Percentiles rank a stretch among this genome's conserved stretches.
Conservation (phyloP, 2,113 vertebrate genomes). For the Euleptes europaea region DNA sequence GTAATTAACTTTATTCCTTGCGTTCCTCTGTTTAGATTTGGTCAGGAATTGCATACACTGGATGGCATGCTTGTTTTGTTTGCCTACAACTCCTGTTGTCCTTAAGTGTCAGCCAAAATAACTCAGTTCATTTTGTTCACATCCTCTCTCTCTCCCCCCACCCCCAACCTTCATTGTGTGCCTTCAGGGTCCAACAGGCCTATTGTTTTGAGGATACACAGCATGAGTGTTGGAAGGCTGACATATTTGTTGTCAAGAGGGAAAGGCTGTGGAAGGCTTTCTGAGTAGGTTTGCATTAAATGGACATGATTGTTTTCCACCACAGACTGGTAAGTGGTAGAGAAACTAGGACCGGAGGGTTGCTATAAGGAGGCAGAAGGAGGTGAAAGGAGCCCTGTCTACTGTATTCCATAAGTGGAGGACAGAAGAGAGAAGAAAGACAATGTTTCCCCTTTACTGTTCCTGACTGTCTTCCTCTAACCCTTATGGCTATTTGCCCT, state of each 20-base stretch:
- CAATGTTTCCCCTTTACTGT: no score
- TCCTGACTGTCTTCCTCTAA: no score
- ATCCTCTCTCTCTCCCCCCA: rapidly evolving
- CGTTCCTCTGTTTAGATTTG: constrained; percentile 39
- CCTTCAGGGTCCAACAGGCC: background rate
- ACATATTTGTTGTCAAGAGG: background rate
- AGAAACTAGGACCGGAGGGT: background rate
- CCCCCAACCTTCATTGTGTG: background rate
- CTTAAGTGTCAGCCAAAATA: constrained; percentile 20
- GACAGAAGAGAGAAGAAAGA: no score
- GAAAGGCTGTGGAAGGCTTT: background rate
- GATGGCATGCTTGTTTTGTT: constrained; percentile 22
- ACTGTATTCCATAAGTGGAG: no score
- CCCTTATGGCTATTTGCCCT: no score
- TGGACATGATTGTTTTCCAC: background rate
- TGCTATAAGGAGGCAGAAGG: no score
- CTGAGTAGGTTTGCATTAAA: background rate
- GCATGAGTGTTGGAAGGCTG: background rate
- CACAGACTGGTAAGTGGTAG: rapidly evolving
- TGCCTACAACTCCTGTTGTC: background rate
- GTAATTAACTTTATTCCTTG: background rate
- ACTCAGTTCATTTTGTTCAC: background rate
- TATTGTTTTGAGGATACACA: background rate
- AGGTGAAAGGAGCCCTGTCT: no score
- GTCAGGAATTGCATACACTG: background rate